Percentiles rank a stretch among this genome's conserved stretches.
These are phyloP conservation scores for Macrosiphum euphorbiae DNA, from an alignment of 2,888 invertebrate species.

Conservation along the genomic window DNA sequence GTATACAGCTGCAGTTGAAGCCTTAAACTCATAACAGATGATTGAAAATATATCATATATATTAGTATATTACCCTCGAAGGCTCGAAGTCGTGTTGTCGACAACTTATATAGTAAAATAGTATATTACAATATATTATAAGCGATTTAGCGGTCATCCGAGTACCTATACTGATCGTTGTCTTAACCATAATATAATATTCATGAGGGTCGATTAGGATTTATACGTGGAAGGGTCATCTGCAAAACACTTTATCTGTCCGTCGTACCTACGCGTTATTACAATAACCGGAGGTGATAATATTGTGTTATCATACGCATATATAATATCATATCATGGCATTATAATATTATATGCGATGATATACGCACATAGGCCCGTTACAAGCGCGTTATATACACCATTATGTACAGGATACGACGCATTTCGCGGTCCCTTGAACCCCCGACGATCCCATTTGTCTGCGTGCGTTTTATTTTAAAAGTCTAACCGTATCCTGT, in stretches of 20 bases:
- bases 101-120: too few relatives aligned
- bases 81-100: too few relatives aligned
- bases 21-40: too few relatives aligned
- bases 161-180: neutral
- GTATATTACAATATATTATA: neutral
- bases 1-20: too few relatives aligned
- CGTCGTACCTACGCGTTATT: neutral
- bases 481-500: constrained; percentile 16
- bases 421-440: constrained; percentile 39
- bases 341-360: neutral
- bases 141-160: neutral
- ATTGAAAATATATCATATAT: too few relatives aligned
- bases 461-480: constrained; percentile 30
- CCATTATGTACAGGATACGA: constrained; percentile 21
- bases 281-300: neutral
- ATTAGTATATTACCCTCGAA: too few relatives aligned
- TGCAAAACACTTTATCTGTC: neutral
- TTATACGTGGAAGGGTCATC: neutral
- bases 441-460: constrained; percentile 40
- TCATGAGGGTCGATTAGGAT: neutral
- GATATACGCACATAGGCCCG: neutral
- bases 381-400: neutral
- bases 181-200: neutral
- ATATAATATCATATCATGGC: too few relatives aligned
- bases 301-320: too few relatives aligned